phyloP scores from a whole-genome alignment of 1,140 invertebrate genomes.

The Trachelipus rathkii region DNA sequence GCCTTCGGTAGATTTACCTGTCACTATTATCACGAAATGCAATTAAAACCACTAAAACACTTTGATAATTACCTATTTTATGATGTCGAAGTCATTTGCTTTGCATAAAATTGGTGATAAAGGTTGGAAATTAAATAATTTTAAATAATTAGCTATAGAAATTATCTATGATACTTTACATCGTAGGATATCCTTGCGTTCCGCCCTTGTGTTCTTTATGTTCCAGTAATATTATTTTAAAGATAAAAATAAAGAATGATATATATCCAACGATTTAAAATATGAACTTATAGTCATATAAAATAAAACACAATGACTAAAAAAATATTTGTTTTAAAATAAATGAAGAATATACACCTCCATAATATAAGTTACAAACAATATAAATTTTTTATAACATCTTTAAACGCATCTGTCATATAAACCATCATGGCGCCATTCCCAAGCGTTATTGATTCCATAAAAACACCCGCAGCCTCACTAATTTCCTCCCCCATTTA shows the following conservation, averaged over 20 bases:
- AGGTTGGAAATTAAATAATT: slow-evolving; percentile 2
- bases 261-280: too few relatives aligned
- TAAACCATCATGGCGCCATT: slow-evolving; percentile 43
- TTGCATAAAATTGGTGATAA: slow-evolving; percentile 26
- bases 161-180: slow-evolving; percentile 37
- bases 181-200: slow-evolving; percentile 40
- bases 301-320: too few relatives aligned
- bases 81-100: not conserved
- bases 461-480: slow-evolving; percentile 45
- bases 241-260: too few relatives aligned
- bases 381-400: not conserved
- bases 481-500: slow-evolving; percentile 16
- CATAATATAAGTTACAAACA: too few relatives aligned
- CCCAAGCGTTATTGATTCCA: slow-evolving; percentile 46
- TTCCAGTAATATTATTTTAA: slow-evolving; percentile 41
- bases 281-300: too few relatives aligned
- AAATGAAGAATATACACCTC: too few relatives aligned
- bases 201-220: slow-evolving; percentile 42
- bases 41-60: too few relatives aligned
- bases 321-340: too few relatives aligned
- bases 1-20: too few relatives aligned
- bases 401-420: slow-evolving; percentile 2
- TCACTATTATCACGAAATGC: too few relatives aligned
- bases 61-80: not conserved
- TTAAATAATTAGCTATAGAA: slow-evolving; percentile 24